Evolutionary conservation across 2,888 invertebrate species (phyloP).

Genomic region (Acleris literana): DNA sequence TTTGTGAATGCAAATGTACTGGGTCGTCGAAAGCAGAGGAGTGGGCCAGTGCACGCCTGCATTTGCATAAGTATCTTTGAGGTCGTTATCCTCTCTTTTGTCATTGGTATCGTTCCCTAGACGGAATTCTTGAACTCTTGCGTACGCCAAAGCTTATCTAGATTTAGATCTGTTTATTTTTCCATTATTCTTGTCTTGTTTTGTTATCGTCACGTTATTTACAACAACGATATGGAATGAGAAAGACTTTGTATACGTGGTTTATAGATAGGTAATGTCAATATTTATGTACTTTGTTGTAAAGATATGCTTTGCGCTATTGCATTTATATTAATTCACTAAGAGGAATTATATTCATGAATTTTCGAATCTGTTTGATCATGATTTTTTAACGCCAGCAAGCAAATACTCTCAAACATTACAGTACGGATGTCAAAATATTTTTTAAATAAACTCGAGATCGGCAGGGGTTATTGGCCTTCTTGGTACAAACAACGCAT

Average conservation of each 20-base stretch:
- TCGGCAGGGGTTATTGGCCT: conserved; percentile 55
- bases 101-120: conserved; percentile 51
- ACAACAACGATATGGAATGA: conserved; percentile 11
- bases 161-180: conserved; percentile 18
- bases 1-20: conserved; percentile 45
- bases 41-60: conserved; percentile 62
- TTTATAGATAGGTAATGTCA: conserved; percentile 6
- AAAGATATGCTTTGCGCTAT: not conserved
- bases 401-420: conserved; percentile 2
- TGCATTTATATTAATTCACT: not conserved
- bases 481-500: conserved; percentile 55
- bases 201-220: conserved; percentile 16
- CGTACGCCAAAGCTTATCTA: conserved; percentile 5
- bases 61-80: conserved; percentile 70
- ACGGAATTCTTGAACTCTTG: conserved; percentile 30
- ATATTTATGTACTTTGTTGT: conserved; percentile 4
- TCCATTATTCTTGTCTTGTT: conserved; percentile 7
- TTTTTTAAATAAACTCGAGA: conserved; percentile 20
- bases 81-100: conserved; percentile 63
- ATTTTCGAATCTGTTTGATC: not conserved
- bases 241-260: conserved; percentile 7
- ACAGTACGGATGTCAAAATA: conserved; percentile 20
- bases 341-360: not conserved
- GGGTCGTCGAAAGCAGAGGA: conserved; percentile 63
- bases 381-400: not conserved